phyloP scores from a whole-genome alignment of 2,888 invertebrate genomes.

The Gonocerus acuteangulatus region DNA sequence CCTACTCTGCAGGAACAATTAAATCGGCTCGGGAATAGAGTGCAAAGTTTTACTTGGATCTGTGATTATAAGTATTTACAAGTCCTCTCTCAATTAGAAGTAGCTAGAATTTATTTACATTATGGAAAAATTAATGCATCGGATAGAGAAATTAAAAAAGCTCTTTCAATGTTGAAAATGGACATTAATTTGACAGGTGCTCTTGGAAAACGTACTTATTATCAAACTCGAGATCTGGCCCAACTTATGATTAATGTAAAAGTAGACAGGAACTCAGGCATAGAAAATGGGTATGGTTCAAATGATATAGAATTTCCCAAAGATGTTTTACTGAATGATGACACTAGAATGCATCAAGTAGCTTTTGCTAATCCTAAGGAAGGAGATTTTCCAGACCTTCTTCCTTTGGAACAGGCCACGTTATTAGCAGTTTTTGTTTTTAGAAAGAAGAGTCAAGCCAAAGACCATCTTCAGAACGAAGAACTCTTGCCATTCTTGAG shows the following conservation, averaged over 20 bases:
- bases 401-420: slow-evolving; percentile 68
- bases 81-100: slow-evolving; percentile 48
- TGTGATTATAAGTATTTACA: slow-evolving; percentile 44
- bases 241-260: slow-evolving; percentile 56
- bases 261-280: slow-evolving; percentile 14
- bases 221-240: slow-evolving; percentile 71
- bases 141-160: slow-evolving; percentile 57
- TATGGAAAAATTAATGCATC: slow-evolving; percentile 67
- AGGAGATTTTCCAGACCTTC: slow-evolving; percentile 48
- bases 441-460: slow-evolving; percentile 64
- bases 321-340: slow-evolving; percentile 72
- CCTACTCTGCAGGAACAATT: slow-evolving; percentile 56
- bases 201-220: slow-evolving; percentile 83
- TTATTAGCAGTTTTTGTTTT: slow-evolving; percentile 68
- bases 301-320: slow-evolving; percentile 47
- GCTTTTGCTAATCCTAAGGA: slow-evolving; percentile 57
- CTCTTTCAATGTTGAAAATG: slow-evolving; percentile 57
- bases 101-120: slow-evolving; percentile 59
- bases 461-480: slow-evolving; percentile 71
- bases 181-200: slow-evolving; percentile 64
- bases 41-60: slow-evolving; percentile 42
- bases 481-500: slow-evolving; percentile 71
- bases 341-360: slow-evolving; percentile 73
- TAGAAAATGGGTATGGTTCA: slow-evolving; percentile 3
- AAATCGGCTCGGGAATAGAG: slow-evolving; percentile 47